Evolutionary conservation across 2,113 vertebrate species (phyloP).

Genomic region (Cepphus grylle): DNA sequence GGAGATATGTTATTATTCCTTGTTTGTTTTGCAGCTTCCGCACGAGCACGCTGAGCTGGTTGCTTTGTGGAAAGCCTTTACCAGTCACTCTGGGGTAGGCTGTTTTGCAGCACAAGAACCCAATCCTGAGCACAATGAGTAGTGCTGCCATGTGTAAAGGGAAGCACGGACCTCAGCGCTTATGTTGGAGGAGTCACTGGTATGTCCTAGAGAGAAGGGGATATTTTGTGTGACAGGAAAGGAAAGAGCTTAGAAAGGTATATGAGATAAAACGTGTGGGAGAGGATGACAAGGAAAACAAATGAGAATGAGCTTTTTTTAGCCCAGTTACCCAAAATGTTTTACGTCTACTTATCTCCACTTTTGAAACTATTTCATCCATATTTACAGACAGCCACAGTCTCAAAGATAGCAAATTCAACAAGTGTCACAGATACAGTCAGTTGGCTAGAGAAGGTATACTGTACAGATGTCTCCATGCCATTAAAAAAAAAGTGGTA

Average conservation of each 20-base stretch:
- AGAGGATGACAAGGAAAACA: neutral
- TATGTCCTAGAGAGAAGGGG: neutral
- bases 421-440: neutral
- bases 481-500: neutral
- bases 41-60: neutral
- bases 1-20: neutral
- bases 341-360: neutral
- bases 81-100: neutral
- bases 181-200: rapidly evolving
- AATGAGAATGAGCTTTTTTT: neutral
- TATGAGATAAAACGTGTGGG: neutral
- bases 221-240: neutral
- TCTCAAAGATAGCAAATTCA: neutral
- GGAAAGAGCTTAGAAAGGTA: neutral
- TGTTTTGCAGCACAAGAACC: neutral
- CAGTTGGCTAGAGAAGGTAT: neutral
- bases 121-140: neutral
- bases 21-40: neutral
- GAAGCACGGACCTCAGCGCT: neutral
- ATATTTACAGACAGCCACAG: neutral
- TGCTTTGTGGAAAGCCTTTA: neutral
- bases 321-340: neutral
- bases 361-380: neutral
- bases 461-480: neutral
- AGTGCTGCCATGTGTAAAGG: neutral